These are phyloP conservation scores for Anaspis maculata DNA, from an alignment of 2,888 invertebrate species.

Conservation along the genomic window DNA sequence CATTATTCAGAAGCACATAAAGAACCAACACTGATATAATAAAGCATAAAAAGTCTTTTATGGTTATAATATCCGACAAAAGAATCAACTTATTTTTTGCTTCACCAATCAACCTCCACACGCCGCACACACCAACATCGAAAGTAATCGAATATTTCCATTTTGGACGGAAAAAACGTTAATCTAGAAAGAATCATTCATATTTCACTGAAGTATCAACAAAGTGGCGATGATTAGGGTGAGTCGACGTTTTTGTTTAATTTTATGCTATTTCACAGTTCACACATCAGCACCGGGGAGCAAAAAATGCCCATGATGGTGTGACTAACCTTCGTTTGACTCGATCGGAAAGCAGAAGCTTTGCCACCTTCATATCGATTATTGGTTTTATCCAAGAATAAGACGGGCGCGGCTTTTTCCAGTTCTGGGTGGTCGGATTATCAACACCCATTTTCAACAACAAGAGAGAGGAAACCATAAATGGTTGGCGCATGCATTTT, in stretches of 20 bases:
- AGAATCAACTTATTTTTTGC: constrained; percentile 15
- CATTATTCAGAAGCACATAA: constrained; percentile 8
- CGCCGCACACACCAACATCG: too few species aligned
- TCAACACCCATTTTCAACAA: too few species aligned
- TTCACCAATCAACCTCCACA: too few species aligned
- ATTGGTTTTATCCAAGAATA: constrained; percentile 6
- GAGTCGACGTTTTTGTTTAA: constrained; percentile 29
- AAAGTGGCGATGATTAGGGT: constrained; percentile 26
- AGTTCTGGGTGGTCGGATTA: too few species aligned
- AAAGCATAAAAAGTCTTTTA: constrained; percentile 14
- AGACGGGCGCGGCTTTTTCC: too few species aligned
- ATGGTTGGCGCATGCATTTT: too few species aligned
- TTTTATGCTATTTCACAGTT: constrained; percentile 36
- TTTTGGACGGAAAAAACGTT: constrained; percentile 21
- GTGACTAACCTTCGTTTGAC: constrained; percentile 15
- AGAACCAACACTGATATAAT: constrained; percentile 9
- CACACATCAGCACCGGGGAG: constrained; percentile 23
- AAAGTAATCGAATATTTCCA: constrained; percentile 15
- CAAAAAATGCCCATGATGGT: constrained; percentile 6
- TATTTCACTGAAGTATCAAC: constrained; percentile 29
- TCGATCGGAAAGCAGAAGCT: constrained; percentile 3
- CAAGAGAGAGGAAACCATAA: too few species aligned
- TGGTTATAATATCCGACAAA: constrained; percentile 17
- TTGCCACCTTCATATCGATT: constrained; percentile 7
- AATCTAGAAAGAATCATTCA: constrained; percentile 31